Conservation (phyloP, 1,140 invertebrate species). For the Sipha flava region DNA sequence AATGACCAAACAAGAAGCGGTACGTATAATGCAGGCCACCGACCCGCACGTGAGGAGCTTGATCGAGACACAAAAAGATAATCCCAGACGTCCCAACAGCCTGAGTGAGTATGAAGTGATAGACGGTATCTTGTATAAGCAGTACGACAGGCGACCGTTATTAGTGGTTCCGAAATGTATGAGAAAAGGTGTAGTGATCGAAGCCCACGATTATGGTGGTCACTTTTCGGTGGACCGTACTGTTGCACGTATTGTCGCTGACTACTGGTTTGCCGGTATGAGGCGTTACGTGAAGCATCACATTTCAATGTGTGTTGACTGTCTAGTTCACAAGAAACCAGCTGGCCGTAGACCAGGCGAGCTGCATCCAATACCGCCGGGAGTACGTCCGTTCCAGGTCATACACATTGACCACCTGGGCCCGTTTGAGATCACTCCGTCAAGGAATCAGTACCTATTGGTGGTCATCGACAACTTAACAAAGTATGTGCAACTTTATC, state of each 20-base stretch:
- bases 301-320: neutral
- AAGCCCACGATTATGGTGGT: neutral
- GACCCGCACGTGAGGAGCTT: too few relatives aligned
- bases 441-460: neutral
- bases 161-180: neutral
- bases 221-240: neutral
- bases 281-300: neutral
- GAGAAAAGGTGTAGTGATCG: neutral
- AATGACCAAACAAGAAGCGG: too few relatives aligned
- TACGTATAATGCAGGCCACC: too few relatives aligned
- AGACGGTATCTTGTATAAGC: neutral
- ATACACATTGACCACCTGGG: neutral
- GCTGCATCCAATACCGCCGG: neutral
- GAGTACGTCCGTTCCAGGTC: neutral
- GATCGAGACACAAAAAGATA: too few relatives aligned
- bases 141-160: neutral
- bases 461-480: slow-evolving; percentile 16
- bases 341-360: neutral
- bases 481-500: neutral
- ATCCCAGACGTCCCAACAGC: too few relatives aligned
- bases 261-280: neutral
- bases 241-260: neutral
- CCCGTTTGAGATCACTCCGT: neutral
- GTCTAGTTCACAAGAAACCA: neutral
- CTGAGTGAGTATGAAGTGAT: neutral